A percentile compares a stretch with the other conserved stretches of the same genome.
Evolutionary conservation across 2,797 vertebrate genomes (phyloP).

Genomic region (Valencia hispanica): DNA sequence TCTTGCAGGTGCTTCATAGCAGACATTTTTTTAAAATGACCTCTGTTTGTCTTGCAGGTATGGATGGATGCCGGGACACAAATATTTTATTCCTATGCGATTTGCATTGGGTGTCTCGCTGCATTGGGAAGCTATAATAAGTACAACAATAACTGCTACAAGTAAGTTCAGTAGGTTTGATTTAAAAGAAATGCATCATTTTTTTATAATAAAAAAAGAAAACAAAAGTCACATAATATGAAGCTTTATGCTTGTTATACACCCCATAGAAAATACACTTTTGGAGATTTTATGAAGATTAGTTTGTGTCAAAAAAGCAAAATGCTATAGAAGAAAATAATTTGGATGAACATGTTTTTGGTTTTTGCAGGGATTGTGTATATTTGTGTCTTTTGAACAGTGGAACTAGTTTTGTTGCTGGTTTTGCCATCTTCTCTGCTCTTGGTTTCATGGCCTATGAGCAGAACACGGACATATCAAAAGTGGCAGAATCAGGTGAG

Average conservation of each 20-base stretch:
- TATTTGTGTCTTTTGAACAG: slow-evolving; percentile 85
- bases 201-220: not conserved
- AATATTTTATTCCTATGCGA: slow-evolving; percentile 86
- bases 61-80: slow-evolving; percentile 88
- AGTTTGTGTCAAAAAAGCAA: not conserved
- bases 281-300: not conserved
- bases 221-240: not conserved
- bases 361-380: slow-evolving; percentile 78
- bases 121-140: slow-evolving; percentile 86
- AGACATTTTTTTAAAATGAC: not conserved
- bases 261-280: not conserved
- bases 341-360: slow-evolving; percentile 5
- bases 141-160: slow-evolving; percentile 87
- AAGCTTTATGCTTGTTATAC: not conserved
- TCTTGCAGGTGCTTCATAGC: not conserved
- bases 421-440: slow-evolving; percentile 86
- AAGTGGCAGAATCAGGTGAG: slow-evolving; percentile 84
- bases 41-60: slow-evolving; percentile 69
- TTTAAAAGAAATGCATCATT: not conserved
- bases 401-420: slow-evolving; percentile 85
- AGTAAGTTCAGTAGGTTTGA: slow-evolving; percentile 79
- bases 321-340: not conserved
- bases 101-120: slow-evolving; percentile 82
- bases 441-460: slow-evolving; percentile 87
- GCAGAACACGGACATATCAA: slow-evolving; percentile 80